Percentiles rank a stretch among this genome's conserved stretches.
These are phyloP conservation scores for Aleiodes sp. DNA, from an alignment of 1,140 invertebrate genomes.

Conservation along the genomic window DNA sequence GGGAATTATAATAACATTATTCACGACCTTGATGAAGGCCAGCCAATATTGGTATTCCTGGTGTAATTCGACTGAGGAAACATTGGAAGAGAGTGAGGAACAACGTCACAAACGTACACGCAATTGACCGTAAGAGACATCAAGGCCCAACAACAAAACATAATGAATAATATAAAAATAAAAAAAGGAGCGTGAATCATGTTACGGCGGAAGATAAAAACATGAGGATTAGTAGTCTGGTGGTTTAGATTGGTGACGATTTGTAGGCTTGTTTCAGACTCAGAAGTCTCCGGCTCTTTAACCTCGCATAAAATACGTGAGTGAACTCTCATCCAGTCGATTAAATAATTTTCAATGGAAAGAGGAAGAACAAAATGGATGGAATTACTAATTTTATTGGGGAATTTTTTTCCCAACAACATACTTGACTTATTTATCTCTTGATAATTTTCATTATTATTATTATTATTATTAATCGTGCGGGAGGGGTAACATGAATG, in stretches of 20 bases:
- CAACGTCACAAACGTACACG: background rate
- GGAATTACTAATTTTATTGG: background rate
- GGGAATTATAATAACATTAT: background rate
- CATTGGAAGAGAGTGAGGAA: background rate
- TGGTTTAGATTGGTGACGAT: background rate
- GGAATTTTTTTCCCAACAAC: background rate
- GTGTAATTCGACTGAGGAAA: background rate
- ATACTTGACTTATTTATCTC: background rate
- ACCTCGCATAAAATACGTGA: background rate
- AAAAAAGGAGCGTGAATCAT: background rate
- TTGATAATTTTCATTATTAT: background rate
- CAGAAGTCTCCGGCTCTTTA: background rate
- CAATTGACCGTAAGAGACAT: background rate
- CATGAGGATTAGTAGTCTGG: background rate
- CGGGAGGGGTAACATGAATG: background rate
- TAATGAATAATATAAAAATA: background rate
- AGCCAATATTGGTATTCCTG: background rate
- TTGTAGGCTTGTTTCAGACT: too few relatives aligned
- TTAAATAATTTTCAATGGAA: background rate
- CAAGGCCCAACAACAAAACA: background rate
- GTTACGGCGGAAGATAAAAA: background rate
- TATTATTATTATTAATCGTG: too few relatives aligned
- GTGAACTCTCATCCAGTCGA: background rate
- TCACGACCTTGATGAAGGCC: conserved; percentile 3
- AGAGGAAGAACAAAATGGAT: background rate